Evolutionary conservation across 2,888 invertebrate species (phyloP).

Genomic region (Sphaerophoria taeniata): DNA sequence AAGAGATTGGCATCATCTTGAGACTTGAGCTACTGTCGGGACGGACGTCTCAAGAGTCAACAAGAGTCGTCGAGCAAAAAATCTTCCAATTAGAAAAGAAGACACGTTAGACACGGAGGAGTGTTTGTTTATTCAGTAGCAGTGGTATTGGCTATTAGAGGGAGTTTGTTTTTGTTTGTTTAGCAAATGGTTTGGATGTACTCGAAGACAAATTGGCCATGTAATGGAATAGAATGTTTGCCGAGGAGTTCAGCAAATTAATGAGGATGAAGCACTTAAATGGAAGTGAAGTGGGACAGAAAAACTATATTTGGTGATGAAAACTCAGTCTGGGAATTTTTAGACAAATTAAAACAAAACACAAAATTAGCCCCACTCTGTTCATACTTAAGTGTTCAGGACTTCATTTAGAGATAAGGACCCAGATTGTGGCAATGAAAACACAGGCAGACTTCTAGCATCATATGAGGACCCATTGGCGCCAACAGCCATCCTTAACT

Average conservation of each 20-base stretch:
- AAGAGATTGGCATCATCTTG: conserved; percentile 63
- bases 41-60: conserved; percentile 67
- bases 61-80: too few species aligned
- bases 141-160: too few species aligned
- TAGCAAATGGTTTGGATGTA: conserved; percentile 35
- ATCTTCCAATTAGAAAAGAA: conserved; percentile 59
- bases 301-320: too few species aligned
- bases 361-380: too few species aligned
- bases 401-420: too few species aligned
- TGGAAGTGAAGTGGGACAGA: not conserved
- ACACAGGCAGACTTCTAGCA: too few species aligned
- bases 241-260: conserved; percentile 37
- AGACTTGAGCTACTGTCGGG: conserved; percentile 62
- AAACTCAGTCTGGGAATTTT: too few species aligned
- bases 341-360: too few species aligned
- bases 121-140: conserved; percentile 65
- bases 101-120: conserved; percentile 2
- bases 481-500: too few species aligned
- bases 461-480: too few species aligned
- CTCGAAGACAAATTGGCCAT: conserved; percentile 50
- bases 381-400: too few species aligned
- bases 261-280: conserved; percentile 26
- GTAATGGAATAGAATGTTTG: conserved; percentile 45
- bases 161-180: conserved; percentile 48
- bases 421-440: too few species aligned